Base-by-base conservation (phyloP, 2,888 invertebrate genomes). In the Criorhina ranunculi region DNA sequence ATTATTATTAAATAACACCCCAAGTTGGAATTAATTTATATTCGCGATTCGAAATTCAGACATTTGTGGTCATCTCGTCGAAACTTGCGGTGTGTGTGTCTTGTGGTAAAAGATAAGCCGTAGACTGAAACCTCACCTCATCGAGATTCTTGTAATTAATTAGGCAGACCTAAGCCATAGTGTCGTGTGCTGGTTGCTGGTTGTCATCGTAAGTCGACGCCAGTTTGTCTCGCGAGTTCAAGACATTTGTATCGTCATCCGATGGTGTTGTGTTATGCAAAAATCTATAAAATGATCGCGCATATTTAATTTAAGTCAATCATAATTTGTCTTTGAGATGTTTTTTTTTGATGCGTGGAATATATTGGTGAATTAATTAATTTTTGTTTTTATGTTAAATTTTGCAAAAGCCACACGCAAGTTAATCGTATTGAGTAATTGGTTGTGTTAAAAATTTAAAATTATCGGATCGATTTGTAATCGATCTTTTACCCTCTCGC, bases 161-260 rank as follows among this genome's bases (percentile, higher is more conserved):
- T 78, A 69, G 62, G 40, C 46, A 46, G 17, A 46, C 53, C 37
- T 53, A 29, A 12, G 29, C 40, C 33, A 12, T 33, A n/a, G 31
- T 67, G 46, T 19, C 55, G 59, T 62, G 62, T 37, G 46, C 15
- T 33, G 66, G 77, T 62, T 24, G 4, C 24, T n/a, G n/a, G n/a
- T n/a, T 69, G 76, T 69, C 67, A 67, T 66, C 53, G 37, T 37
- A 29, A 33, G 57, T 11, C 62, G 81, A 12, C 83, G 83, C 83
- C 83, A 83, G 73, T 73, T 42, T 83, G 83, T 83, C 83, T 83
- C 83, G 73, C 59, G 69, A 33, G 31, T 69, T 75, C 67, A 44
- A 69, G 73, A 44, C 69, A 75, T 73, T 79, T 72, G 67, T 72
- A 35, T 77, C 70, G 70, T 64, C 17, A 37, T 46, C 51, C 24